Evolutionary conservation across 2,797 vertebrate genomes (phyloP).

Genomic region (Poeciliopsis presidionis): DNA sequence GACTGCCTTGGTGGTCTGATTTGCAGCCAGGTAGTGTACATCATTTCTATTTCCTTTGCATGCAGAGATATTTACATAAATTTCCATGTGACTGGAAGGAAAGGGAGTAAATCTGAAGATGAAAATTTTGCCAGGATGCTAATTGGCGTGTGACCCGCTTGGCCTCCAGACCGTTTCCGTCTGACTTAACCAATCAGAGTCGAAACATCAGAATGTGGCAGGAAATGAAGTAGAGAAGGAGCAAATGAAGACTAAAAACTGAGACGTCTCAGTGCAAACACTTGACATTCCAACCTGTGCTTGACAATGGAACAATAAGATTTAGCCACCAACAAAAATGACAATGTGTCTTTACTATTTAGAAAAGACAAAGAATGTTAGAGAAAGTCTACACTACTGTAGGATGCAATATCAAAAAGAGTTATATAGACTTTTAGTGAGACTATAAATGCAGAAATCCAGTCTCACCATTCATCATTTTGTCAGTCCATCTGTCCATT

Average conservation of each 20-base stretch:
- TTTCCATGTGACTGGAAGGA: conserved; percentile 25
- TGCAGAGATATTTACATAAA: conserved; percentile 32
- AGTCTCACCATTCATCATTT: background rate
- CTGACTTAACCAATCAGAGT: conserved; percentile 32
- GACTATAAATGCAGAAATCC: conserved; percentile 6
- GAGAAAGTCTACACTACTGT: background rate
- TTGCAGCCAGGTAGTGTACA: conserved; percentile 1
- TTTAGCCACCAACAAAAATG: conserved; percentile 16
- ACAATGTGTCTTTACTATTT: conserved; percentile 1
- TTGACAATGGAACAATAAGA: conserved; percentile 8
- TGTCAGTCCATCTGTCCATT: background rate
- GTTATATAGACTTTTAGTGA: conserved; percentile 6
- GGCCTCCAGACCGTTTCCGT: conserved; percentile 22
- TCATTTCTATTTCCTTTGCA: conserved; percentile 19
- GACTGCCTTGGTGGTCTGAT: conserved; percentile 5
- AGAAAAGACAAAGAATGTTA: conserved; percentile 4
- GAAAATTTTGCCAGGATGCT: conserved; percentile 53
- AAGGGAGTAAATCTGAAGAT: conserved; percentile 23
- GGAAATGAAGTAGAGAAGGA: conserved; percentile 3
- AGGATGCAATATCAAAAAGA: conserved; percentile 12
- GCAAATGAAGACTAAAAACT: conserved; percentile 22
- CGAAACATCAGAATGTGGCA: conserved; percentile 23
- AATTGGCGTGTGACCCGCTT: conserved; percentile 56
- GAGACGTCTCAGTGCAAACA: background rate
- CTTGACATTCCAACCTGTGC: background rate